Evolutionary conservation across 2,797 vertebrate species (phyloP).

Genomic region (Moxostoma hubbsi): DNA sequence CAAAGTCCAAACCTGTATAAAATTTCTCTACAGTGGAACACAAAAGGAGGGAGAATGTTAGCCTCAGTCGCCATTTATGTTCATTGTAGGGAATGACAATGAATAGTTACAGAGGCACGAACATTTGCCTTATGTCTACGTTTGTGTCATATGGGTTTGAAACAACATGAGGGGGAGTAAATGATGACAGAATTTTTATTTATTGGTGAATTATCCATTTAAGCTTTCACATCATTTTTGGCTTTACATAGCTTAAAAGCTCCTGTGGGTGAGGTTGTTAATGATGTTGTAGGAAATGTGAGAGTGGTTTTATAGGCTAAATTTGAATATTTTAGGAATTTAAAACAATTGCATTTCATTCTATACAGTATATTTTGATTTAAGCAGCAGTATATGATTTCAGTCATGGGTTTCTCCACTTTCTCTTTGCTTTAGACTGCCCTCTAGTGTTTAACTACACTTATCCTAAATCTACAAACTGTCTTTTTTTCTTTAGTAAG

Average conservation of each 20-base stretch:
- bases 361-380: not conserved
- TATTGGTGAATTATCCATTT: no score
- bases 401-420: not conserved
- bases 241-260: not conserved
- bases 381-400: not conserved
- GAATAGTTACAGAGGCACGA: no score
- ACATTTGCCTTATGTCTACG: no score
- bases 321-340: not conserved
- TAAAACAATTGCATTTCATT: not conserved
- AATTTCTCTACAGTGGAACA: no score
- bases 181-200: no score
- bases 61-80: no score
- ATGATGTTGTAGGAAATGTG: not conserved
- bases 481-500: not conserved
- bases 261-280: not conserved
- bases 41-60: no score
- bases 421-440: not conserved
- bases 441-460: conserved; percentile 3
- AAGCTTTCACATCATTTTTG: no score
- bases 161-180: no score
- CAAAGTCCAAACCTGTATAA: no score
- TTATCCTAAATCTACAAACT: not conserved
- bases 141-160: no score
- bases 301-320: not conserved
- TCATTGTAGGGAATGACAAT: no score